Evolutionary conservation across 2,113 vertebrate species (phyloP).

Genomic region (Alligator sinensis): DNA sequence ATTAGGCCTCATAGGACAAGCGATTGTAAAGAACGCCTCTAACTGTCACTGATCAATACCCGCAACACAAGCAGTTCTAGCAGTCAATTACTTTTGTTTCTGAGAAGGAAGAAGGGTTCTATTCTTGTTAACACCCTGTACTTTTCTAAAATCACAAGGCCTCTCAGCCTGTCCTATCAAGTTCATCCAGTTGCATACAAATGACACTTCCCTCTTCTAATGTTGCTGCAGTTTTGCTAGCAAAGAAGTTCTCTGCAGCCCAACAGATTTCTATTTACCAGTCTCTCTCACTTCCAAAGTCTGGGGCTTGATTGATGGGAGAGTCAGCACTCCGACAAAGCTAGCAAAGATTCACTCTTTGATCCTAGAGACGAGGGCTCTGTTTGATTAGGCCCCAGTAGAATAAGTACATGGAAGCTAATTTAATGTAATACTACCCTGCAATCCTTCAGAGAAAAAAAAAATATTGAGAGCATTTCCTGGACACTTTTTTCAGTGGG

Average conservation of each 20-base stretch:
- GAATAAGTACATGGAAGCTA: neutral
- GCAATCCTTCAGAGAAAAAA: neutral
- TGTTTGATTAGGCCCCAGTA: slow-evolving; percentile 37
- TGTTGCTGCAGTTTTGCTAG: neutral
- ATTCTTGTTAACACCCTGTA: slow-evolving; percentile 49
- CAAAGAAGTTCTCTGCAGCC: neutral
- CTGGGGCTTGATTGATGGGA: neutral
- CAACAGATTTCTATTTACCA: neutral
- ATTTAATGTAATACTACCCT: neutral
- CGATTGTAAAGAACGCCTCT: slow-evolving; percentile 66
- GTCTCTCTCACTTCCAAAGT: neutral
- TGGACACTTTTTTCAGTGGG: neutral
- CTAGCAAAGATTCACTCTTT: neutral
- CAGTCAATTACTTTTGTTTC: slow-evolving; percentile 73
- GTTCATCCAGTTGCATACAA: neutral
- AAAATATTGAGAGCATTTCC: neutral
- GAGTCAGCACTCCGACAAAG: neutral
- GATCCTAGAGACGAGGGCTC: neutral
- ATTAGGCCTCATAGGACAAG: slow-evolving; percentile 79
- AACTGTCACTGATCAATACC: slow-evolving; percentile 77
- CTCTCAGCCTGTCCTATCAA: neutral
- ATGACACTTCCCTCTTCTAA: neutral
- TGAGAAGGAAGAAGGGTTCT: slow-evolving; percentile 46
- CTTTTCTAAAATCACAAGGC: slow-evolving; percentile 19
- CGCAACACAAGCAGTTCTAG: slow-evolving; percentile 55